Percentiles rank a stretch among this genome's conserved stretches.
These are phyloP conservation scores for Gobio gobio DNA, from an alignment of 2,113 vertebrate species.

Conservation along the genomic window DNA sequence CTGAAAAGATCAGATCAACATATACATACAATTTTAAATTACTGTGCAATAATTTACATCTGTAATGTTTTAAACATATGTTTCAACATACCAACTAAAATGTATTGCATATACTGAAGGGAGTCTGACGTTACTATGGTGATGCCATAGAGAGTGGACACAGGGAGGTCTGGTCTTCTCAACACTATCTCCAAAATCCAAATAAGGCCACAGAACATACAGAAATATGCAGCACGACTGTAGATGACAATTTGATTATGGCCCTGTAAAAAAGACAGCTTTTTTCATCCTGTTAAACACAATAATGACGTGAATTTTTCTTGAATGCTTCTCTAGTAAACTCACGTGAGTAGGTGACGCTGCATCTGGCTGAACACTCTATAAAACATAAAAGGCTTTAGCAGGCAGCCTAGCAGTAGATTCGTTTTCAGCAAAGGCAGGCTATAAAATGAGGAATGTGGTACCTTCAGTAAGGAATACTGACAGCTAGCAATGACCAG, in stretches of 20 bases:
- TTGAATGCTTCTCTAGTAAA: slow-evolving; percentile 49
- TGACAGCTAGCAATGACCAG: slow-evolving; percentile 96
- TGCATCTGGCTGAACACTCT: slow-evolving; percentile 97
- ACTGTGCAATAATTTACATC: not conserved
- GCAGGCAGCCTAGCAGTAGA: not conserved
- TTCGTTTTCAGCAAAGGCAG: not conserved
- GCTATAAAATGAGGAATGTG: not conserved
- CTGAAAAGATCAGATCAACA: slow-evolving; percentile 72
- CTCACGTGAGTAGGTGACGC: slow-evolving; percentile 97
- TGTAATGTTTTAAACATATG: not conserved
- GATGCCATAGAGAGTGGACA: slow-evolving; percentile 86
- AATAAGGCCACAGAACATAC: slow-evolving; percentile 92
- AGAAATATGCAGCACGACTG: slow-evolving; percentile 95
- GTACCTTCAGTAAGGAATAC: slow-evolving; percentile 96
- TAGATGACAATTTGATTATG: slow-evolving; percentile 96
- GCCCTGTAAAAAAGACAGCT: slow-evolving; percentile 78
- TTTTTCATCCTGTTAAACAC: not conserved
- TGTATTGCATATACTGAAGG: slow-evolving; percentile 81
- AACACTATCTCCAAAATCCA: slow-evolving; percentile 90
- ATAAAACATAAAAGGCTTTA: slow-evolving; percentile 59
- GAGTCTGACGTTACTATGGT: slow-evolving; percentile 84
- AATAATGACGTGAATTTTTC: not conserved
- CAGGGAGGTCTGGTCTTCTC: slow-evolving; percentile 80
- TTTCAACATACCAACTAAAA: slow-evolving; percentile 84
- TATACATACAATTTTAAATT: no score